Base-by-base conservation (phyloP, 2,797 vertebrate genomes). In the Oreochromis mossambicus region DNA sequence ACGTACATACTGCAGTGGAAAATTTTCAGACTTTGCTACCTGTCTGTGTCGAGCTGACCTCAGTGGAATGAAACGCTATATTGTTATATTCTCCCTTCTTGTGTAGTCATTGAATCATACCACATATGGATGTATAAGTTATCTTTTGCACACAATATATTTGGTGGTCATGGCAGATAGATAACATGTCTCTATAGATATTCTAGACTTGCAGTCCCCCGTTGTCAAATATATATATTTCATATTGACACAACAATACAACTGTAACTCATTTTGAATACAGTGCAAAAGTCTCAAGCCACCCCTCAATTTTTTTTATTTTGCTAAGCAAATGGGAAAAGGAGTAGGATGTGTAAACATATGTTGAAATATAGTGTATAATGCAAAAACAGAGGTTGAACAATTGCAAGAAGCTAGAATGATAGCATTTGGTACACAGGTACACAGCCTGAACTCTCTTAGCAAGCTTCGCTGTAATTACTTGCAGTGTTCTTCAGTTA, bases 391-490 rank as follows among this genome's bases (percentile, higher is more conserved):
- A 5, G 19, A 63, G 34, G 38, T 12, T n/a, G 10, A 13, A 63
- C 34, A 63, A 38, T 63, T 63, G 34, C 34, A 15, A 15, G 5
- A 46, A 46, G 13, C 43, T 46, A 14, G 13, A 46, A 7, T 14
- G 5, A 3, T 12, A 46, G 17, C n/a, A 63, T 13, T 63, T 63
- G 10, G 34, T 63, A 63, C 2, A 19, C 54, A 29, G 54, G 24
- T 56, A 36, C 32, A 9, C n/a, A 41, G 36, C 12, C n/a, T 68
- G 36, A 41, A 41, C 19, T 66, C 7, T 41, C 34, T 8, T 36
- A 61, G 61, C 6, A 13, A 0, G 12, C 36, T 1, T 66, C 0
- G 4, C 19, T 41, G 61, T 36, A 66, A 24, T 41, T 14, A 41
- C 12, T 41, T 66, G n/a, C n/a, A 2, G 61, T 21, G 36, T 21